Base-by-base conservation (phyloP, 2,113 vertebrate species). In the Rhea pennata region DNA sequence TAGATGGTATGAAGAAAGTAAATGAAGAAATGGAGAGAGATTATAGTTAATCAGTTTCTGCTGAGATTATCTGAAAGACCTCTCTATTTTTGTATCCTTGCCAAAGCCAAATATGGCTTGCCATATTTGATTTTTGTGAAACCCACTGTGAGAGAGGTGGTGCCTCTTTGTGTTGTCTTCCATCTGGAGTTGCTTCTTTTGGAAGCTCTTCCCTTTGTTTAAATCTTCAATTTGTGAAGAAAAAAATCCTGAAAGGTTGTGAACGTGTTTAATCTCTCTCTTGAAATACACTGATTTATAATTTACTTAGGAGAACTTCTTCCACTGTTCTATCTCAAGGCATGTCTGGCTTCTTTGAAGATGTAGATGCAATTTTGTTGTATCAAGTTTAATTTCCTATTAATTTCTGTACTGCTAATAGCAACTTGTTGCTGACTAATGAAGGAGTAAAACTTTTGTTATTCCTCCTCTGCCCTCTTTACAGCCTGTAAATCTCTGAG, bases 21-120 rank as follows among this genome's bases (percentile, higher is more conserved):
- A 66, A 19, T 67, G 20, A 8, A 39, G 51, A 89, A 75, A 75
- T 36, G 26, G 10, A 65, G 54, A 42, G 26, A 36, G 84, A 39
- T 20, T 46, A 44, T 46, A 72, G 61, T 74, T 91, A 56, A 54
- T 42, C 56, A 71, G 66, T 70, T n/a, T 79, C 42, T 13, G 17
- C 59, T 44, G 36, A 69, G 16, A 58, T 23, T 80, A 50, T 79
- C 22, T 83, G 33, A 39, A 88, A 85, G 58, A 88, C 24, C 7
- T 79, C 33, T 29, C 1, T 90, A 62, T 24, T 26, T 20, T 85
- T 92, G 3, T 73, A 65, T 73, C 72, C 75, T n/a, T n/a, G n/a
- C n/a, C n/a, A n/a, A n/a, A n/a, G n/a, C n/a, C n/a, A n/a, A n/a
- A 83, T 67, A 90, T 92, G 67, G 79, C 69, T 90, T 92, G 31